Evolutionary conservation across 2,888 invertebrate species (phyloP).

Genomic region (Furcula furcula): DNA sequence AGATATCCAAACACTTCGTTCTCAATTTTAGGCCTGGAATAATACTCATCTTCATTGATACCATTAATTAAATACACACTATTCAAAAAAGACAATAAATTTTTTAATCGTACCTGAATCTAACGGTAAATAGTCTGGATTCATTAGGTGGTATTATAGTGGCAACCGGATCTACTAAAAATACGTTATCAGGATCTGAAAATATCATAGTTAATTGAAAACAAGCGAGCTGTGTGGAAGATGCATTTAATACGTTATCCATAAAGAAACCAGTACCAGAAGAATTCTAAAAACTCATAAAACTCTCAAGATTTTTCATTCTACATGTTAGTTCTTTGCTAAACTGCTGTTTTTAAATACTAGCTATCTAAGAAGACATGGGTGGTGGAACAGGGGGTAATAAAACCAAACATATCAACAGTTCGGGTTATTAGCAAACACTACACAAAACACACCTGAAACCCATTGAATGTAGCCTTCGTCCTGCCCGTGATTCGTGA

Average conservation of each 20-base stretch:
- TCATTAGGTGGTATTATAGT: slow-evolving; percentile 63
- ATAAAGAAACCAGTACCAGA: too few species aligned
- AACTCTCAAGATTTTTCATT: too few species aligned
- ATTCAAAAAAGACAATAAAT: too few species aligned
- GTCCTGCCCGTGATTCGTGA: slow-evolving; percentile 66
- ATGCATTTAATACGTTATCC: too few species aligned
- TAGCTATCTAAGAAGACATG: too few species aligned
- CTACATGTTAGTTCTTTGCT: too few species aligned
- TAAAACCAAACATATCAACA: neutral
- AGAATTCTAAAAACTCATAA: too few species aligned
- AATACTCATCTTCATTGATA: too few species aligned
- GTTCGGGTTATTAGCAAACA: too few species aligned
- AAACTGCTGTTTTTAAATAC: too few species aligned
- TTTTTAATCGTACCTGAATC: slow-evolving; percentile 69
- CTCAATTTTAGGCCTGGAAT: slow-evolving; percentile 54
- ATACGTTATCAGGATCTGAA: slow-evolving; percentile 68
- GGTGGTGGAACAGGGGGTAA: neutral
- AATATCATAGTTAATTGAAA: slow-evolving; percentile 8
- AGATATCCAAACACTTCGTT: slow-evolving; percentile 65
- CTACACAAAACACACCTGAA: slow-evolving; percentile 48
- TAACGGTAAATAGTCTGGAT: slow-evolving; percentile 65
- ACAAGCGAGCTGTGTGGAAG: too few species aligned
- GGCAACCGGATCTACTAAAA: slow-evolving; percentile 63
- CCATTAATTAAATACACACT: too few species aligned
- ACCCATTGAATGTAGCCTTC: slow-evolving; percentile 71